Conservation (phyloP, 2,888 invertebrate genomes). For the Microctonus brassicae region DNA sequence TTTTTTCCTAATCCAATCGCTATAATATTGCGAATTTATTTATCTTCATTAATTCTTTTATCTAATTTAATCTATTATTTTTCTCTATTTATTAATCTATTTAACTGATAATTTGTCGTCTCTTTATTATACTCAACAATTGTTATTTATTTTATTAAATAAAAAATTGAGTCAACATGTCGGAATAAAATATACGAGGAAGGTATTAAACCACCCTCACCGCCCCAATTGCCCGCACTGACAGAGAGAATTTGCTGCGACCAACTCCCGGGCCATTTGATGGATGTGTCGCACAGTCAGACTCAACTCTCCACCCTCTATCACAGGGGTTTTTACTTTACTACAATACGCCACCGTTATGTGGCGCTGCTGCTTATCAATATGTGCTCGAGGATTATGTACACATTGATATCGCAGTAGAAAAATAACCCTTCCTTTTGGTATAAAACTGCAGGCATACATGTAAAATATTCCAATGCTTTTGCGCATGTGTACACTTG, state of each 20-base stretch:
- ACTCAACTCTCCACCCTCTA: not conserved
- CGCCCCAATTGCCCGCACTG: conserved; percentile 69
- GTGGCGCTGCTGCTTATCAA: not conserved
- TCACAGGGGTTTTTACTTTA: not conserved
- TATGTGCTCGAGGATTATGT: no score
- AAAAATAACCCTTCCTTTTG: no score
- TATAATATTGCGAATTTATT: no score
- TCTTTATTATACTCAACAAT: not conserved
- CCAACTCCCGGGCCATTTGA: conserved; percentile 57
- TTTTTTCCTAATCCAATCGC: no score
- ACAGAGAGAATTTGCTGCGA: conserved; percentile 11
- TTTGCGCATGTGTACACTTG: no score
- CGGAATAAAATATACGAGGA: conserved; percentile 49
- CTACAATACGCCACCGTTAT: conserved; percentile 24
- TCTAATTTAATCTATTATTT: no score
- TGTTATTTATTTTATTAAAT: not conserved
- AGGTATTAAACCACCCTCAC: conserved; percentile 67
- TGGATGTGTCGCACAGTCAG: conserved; percentile 28
- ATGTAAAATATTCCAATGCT: no score
- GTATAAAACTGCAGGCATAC: no score
- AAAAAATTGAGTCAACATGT: not conserved
- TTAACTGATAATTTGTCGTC: not conserved
- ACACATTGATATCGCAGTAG: no score
- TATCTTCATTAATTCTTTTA: no score
- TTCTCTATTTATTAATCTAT: not conserved